Evolutionary conservation across 2,113 vertebrate species (phyloP), one percentile per base, ranked within the genome.

Genomic region (Eudyptes chrysolophus): DNA sequence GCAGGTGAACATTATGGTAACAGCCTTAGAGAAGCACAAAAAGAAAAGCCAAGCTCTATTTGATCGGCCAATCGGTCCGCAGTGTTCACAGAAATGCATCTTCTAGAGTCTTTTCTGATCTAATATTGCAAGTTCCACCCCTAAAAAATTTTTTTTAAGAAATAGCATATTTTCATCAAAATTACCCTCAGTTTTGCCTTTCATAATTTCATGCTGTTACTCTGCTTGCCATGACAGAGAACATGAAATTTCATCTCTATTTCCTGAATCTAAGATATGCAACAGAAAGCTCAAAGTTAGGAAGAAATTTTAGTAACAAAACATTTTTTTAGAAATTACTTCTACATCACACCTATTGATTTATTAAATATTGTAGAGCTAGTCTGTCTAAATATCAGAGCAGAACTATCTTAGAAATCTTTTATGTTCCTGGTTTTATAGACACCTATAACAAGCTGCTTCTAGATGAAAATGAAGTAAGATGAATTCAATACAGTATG

Each of bases 11-110:
- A 14, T 60, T 1, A 38, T 2, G 16, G 29, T 7, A 76, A 54
- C 32, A n/a, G n/a, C 71, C 52, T 25, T 3, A 57, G 24, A 87
- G 21, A 76, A 52, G 27, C 3, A 1, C 10, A 52, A 38, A 58
- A 65, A 80, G 44, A 52, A 68, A 91, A 90, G 30, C 16, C 60
- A 72, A 58, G 40, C 48, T 61, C 48, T 44, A 2, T 27, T 60
- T 34, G 49, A 68, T 30, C 2, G 1, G 22, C 11, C 42, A 58
- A 7, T 9, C 0, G 0, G 25, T 30, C 16, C 1, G 0, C 19
- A 4, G 6, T 48, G 40, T 22, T 70, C 30, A 58, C 49, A 88
- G 54, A 87, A 83, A 57, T 6, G 20, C 1, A 15, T 32, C 60
- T 79, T 51, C 61, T 49, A 46, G 8, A 51, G 20, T 49, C n/a